Evolutionary conservation across 2,113 vertebrate species (phyloP), one percentile per base, ranked within the genome.

Genomic region (Phalacrocorax pelagicus): DNA sequence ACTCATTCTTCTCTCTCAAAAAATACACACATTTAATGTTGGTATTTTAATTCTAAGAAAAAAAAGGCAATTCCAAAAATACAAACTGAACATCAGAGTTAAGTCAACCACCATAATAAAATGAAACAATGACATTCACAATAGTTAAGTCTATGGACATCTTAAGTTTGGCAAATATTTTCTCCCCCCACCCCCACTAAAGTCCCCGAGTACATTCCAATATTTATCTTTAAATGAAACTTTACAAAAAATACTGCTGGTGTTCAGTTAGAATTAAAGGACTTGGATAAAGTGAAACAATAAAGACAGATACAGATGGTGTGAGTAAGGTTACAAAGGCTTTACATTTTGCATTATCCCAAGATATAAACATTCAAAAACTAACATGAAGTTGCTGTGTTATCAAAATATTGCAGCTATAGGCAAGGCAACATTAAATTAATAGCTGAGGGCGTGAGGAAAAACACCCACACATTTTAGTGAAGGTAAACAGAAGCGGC

Each of bases 1-100:
- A 98, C 97, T 97, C 96, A 86, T 97, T 97, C 97, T 94, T 95
- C 98, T 98, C 97, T 98, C 98, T 97, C 80, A 93, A 97, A 98
- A 98, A 98, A 98, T 98, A 98, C 98, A 98, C 98, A 98, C 97
- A 98, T 98, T 98, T 98, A 98, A 98, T 98, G 96, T 98, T 96
- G 92, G 96, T 97, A 98, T 98, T 98, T 98, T 98, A 98, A 98
- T 98, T 98, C 98, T 98, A 98, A 95, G 98, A 89, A 96, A 95
- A 98, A 96, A 96, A 95, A 98, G 97, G 92, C 97, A 98, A 98
- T 97, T 98, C 96, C 98, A 98, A 98, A 98, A 98, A 98, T 98
- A 98, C 98, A 98, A 98, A 98, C 98, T 98, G 98, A 98, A 98
- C 98, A 98, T 98, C 97, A 98, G 97, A 98, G 97, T 94, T 96